phyloP scores from a whole-genome alignment of 1,140 invertebrate genomes.

The Ips nitidus region DNA sequence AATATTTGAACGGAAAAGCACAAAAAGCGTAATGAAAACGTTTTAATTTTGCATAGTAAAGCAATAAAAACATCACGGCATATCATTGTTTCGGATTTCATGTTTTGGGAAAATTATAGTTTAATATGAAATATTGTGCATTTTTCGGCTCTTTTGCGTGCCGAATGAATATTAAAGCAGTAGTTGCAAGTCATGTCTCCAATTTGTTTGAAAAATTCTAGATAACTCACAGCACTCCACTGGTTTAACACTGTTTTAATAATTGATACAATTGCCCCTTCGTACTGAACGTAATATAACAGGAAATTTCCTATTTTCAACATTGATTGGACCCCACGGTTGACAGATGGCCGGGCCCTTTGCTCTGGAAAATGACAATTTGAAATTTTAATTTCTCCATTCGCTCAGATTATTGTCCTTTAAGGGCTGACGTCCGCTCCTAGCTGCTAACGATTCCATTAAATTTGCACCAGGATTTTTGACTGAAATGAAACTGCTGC shows the following conservation, averaged over 20 bases:
- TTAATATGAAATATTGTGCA: conserved; percentile 5
- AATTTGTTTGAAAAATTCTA: no score
- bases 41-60: conserved; percentile 6
- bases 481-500: neutral
- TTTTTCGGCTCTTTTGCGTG: neutral
- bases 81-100: conserved; percentile 8
- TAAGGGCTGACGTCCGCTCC: neutral
- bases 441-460: conserved; percentile 2
- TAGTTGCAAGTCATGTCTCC: no score
- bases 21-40: conserved; percentile 6
- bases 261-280: neutral
- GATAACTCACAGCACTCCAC: no score
- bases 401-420: conserved; percentile 12
- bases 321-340: conserved; percentile 2
- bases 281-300: neutral
- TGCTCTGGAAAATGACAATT: conserved; percentile 8
- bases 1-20: neutral
- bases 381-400: conserved; percentile 14
- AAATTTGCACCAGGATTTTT: conserved; percentile 1
- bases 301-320: conserved; percentile 3
- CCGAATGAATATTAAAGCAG: neutral
- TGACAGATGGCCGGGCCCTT: neutral
- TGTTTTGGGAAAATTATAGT: conserved; percentile 9
- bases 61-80: conserved; percentile 3
- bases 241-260: neutral